phyloP scores from a whole-genome alignment of 1,140 invertebrate species.

The Pogonomyrmex californicus region DNA sequence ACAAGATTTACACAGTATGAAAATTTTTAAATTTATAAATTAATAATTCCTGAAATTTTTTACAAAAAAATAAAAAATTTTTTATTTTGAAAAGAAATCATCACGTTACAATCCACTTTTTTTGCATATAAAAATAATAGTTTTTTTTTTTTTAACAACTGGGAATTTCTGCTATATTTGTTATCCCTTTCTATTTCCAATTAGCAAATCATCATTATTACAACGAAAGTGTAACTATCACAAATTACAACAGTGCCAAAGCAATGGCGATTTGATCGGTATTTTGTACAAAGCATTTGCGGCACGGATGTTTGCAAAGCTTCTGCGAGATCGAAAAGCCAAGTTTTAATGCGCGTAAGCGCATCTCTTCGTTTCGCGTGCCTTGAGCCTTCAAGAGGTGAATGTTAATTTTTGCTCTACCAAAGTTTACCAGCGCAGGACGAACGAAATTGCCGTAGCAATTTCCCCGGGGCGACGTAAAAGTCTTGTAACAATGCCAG shows the following conservation, averaged over 20 bases:
- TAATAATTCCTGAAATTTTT: not conserved
- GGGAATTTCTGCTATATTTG: not conserved
- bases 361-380: not conserved
- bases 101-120: not conserved
- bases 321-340: not conserved
- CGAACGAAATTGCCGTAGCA: slow-evolving; percentile 66
- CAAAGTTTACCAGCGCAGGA: slow-evolving; percentile 38
- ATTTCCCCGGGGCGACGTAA: slow-evolving; percentile 71
- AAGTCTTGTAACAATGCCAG: slow-evolving; percentile 68
- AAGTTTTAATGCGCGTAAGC: slow-evolving; percentile 36
- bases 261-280: not conserved
- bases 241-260: not conserved
- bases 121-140: not conserved
- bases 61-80: not conserved
- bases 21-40: not conserved
- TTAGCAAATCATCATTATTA: not conserved
- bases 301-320: slow-evolving; percentile 14
- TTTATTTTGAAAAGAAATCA: not conserved
- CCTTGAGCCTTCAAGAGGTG: slow-evolving; percentile 23
- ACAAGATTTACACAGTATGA: not conserved
- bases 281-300: slow-evolving; percentile 1
- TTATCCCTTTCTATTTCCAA: not conserved
- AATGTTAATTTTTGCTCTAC: slow-evolving; percentile 73
- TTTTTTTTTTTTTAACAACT: no score
- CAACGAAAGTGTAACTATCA: not conserved